Base-by-base conservation (phyloP, 2,113 vertebrate species). In the Ptilorrhoa leucosticta region DNA sequence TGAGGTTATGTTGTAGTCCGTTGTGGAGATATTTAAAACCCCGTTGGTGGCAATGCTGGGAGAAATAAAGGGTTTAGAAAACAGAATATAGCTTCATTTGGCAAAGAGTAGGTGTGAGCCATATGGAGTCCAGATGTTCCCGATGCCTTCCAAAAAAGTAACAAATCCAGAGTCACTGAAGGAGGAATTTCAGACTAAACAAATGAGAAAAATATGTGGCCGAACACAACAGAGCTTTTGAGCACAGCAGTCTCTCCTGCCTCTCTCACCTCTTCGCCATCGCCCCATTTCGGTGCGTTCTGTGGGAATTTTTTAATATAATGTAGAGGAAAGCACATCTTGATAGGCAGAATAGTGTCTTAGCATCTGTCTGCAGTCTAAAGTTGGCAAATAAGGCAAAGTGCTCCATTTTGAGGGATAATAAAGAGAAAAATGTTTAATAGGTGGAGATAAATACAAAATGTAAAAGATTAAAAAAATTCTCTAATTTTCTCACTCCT, bases 71-170 rank as follows among this genome's bases (percentile, higher is more conserved):
- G 72, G 47, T 87, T 95, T 93, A 66, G 58, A 88, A 94, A 94
- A 91, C 37, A 53, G 54, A 81, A 48, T 82, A 54, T 78, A 75
- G 72, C 70, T 96, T 87, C 89, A 65, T 92, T 93, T 95, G 80
- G 79, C 87, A 69, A 4, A 2, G 60, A 88, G 54, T 84, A 84
- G 86, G 81, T 87, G 40, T 8, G 17, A 78, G 31, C 51, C 97
- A 98, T 97, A 95, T 98, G 98, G 97, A 90, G 66, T 90, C 96
- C 98, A 98, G 97, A 97, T 98, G 97, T 97, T 97, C 61, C 54
- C 0, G 4, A 44, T 84, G 94, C 87, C 68, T 85, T 96, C 92
- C 31, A 87, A 93, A 89, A 95, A 95, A 57, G 79, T 92, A 93
- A 96, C 85, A 81, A 66, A n/a, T 94, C 80, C 64, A 95, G 76